Evolutionary conservation across 92 coral and sea anemone species (phyloP), one percentile per base, ranked within the genome.

Genomic region (Epizoanthus stellaris): DNA sequence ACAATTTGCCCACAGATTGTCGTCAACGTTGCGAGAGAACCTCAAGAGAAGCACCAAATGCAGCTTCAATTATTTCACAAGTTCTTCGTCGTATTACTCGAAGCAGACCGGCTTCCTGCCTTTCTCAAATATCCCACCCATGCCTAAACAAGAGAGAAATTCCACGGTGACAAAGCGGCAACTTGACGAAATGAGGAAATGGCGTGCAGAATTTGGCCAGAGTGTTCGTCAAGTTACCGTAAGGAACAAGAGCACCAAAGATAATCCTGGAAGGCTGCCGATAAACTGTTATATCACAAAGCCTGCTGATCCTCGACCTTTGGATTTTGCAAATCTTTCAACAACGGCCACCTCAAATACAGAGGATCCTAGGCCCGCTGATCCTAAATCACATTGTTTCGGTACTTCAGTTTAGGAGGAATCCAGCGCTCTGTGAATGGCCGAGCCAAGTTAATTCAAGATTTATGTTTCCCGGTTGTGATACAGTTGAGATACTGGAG

Each of bases 181-280:
- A 25, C 67, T 75, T 45, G 82, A 80, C 25, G 88, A 85, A 68
- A 75, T 85, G 88, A 23, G 76, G 62, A 85, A 75, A 62, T 85
- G 82, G 82, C 75, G 82, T 60, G 76, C 74, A 52, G 82, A 85
- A 85, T 85, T 59, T 49, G 82, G 88, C 75, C 69, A 85, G 47
- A 85, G 82, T 85, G 88, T 85, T 43, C 30, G 84, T 47, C 83
- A 85, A 65, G 88, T 85, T 14, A 66, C 88, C 74, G 76, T 75
- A 25, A 25, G 69, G 62, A 65, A 66, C 64, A 75, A 75, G 59
- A 54, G 64, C 19, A 81, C 52, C 36, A 49, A 81, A 54, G 85
- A 64, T 20, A 75, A 75, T 61, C 84, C 42, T 25, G 59, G 73
- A 10, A 42, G 53, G 21, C 52, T 69, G 86, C 86, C 86, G 49